Evolutionary conservation across 2,113 vertebrate species (phyloP).

Genomic region (Anolis sagrei): DNA sequence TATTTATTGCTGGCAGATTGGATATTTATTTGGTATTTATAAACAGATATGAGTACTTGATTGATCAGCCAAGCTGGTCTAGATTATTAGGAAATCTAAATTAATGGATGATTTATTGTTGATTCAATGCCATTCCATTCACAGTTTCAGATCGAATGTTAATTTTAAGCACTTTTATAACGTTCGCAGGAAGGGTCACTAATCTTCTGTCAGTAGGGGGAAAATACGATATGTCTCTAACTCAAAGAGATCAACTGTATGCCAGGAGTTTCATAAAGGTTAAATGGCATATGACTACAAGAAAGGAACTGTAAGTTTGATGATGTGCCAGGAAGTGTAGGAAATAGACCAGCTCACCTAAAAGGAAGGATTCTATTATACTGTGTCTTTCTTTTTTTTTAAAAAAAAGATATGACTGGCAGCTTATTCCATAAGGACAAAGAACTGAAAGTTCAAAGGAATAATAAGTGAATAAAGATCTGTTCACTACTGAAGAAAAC

Average conservation of each 20-base stretch:
- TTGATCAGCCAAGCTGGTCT: neutral
- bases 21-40: slow-evolving; percentile 9
- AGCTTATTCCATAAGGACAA: slow-evolving; percentile 50
- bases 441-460: slow-evolving; percentile 54
- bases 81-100: slow-evolving; percentile 36
- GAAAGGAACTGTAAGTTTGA: slow-evolving; percentile 39
- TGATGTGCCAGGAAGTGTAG: slow-evolving; percentile 27
- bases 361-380: slow-evolving; percentile 46
- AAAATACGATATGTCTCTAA: slow-evolving; percentile 45
- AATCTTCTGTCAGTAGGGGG: slow-evolving; percentile 5
- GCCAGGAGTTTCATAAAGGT: slow-evolving; percentile 40
- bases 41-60: neutral
- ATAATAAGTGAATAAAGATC: slow-evolving; percentile 62
- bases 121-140: neutral
- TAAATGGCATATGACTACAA: slow-evolving; percentile 50
- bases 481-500: slow-evolving; percentile 60
- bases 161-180: slow-evolving; percentile 31
- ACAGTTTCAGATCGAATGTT: neutral
- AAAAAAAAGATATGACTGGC: slow-evolving; percentile 39
- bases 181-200: neutral
- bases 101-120: slow-evolving; percentile 19
- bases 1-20: neutral
- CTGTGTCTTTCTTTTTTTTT: slow-evolving; percentile 13
- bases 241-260: slow-evolving; percentile 31
- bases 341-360: slow-evolving; percentile 53